Base-by-base conservation (phyloP, 2,797 vertebrate species). In the Lutjanus campechanus region DNA sequence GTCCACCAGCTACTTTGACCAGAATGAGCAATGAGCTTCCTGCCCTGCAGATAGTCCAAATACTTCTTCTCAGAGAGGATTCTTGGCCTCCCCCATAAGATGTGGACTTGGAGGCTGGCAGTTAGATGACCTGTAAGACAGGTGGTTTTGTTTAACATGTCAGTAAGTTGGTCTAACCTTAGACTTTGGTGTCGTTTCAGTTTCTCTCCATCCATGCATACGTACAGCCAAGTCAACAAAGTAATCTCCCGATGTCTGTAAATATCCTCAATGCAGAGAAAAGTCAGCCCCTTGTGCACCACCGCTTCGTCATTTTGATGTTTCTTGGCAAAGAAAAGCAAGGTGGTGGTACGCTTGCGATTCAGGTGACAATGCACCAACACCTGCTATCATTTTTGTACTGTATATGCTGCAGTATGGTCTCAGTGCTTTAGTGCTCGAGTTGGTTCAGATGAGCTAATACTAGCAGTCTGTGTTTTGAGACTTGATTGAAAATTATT, bases 61-160 rank as follows among this genome's bases (percentile, higher is more conserved):
- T 74, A 58, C 46, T 63, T 84, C 61, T 84, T 83, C 82, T 91
- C 84, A 72, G 72, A 88, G 89, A 90, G 75, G 86, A 86, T 47
- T 43, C 40, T 10, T 16, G 11, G 78, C 78, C 79, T 59, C 68
- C 76, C 79, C 22, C 82, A 80, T 85, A 56, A 84, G 76, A 88
- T 88, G 88, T 68, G 84, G 89, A 79, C 60, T 49, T 9, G 50
- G 78, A 85, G 79, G 84, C 83, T 46, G 59, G 55, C 82, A 65
- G 80, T 78, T 61, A 29, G 56, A 76, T 41, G 73, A 82, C 85
- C 91, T 93, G 91, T 90, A 4, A 85, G 65, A 91, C 90, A 89
- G 91, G 90, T 80, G 79, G 16, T 62, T 75, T 63, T 66, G 73
- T 90, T 76, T 72, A 68, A 79, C 53, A 13, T 43, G 77, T 75